Conservation (phyloP, 2,888 invertebrate species). For the Heliothis peltigera region DNA sequence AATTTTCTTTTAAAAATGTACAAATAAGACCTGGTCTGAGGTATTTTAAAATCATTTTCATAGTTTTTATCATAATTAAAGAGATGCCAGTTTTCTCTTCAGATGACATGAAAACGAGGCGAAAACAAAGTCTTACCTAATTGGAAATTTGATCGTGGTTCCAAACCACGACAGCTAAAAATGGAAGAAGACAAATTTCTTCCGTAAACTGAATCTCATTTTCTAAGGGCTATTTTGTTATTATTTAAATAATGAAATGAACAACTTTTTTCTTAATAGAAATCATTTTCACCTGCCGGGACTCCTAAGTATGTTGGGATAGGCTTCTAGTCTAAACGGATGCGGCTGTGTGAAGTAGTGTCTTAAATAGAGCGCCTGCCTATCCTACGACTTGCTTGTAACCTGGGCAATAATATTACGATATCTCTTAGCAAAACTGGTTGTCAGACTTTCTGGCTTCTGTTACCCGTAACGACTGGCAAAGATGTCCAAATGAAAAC, state of each 20-base stretch:
- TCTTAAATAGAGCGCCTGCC: too few relatives aligned
- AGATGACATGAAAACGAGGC: constrained; percentile 9
- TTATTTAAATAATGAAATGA: background rate
- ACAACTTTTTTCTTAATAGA: too few relatives aligned
- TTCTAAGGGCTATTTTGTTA: background rate
- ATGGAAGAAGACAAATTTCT: background rate
- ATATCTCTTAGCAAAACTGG: too few relatives aligned
- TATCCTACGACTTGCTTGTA: too few relatives aligned
- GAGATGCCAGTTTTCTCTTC: constrained; percentile 3
- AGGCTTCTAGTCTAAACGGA: too few relatives aligned
- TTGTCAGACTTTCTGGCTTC: too few relatives aligned
- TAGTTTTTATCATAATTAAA: background rate
- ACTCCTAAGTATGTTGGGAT: too few relatives aligned
- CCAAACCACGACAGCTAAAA: constrained; percentile 1
- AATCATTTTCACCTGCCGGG: too few relatives aligned
- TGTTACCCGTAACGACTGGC: too few relatives aligned
- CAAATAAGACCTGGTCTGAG: constrained; percentile 26
- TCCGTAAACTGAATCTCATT: constrained; percentile 4
- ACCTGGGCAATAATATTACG: too few relatives aligned
- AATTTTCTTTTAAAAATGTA: constrained; percentile 46
- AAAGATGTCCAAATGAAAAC: too few relatives aligned
- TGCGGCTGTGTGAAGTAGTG: too few relatives aligned
- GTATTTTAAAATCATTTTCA: constrained; percentile 22
- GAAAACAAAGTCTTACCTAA: constrained; percentile 6
- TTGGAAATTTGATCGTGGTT: constrained; percentile 28